Evolutionary conservation across 2,888 invertebrate species (phyloP).

Genomic region (Dorcus parallelipipedus): DNA sequence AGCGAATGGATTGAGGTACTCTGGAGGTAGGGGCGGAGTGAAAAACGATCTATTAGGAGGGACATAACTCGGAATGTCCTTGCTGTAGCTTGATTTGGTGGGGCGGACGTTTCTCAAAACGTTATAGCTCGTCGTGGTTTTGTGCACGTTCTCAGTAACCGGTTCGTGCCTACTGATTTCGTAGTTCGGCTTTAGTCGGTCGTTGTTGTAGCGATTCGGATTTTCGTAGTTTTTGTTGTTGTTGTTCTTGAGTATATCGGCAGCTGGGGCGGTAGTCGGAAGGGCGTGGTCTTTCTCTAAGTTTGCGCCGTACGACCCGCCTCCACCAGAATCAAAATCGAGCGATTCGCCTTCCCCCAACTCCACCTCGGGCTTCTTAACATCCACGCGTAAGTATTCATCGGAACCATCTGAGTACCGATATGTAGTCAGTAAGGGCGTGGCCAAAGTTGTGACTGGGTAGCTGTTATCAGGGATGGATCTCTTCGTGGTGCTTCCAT

Average conservation of each 20-base stretch:
- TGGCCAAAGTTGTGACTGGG: slow-evolving; percentile 61
- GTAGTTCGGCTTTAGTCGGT: slow-evolving; percentile 44
- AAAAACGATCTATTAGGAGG: slow-evolving; percentile 73
- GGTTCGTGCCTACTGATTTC: slow-evolving; percentile 32
- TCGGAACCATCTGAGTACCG: slow-evolving; percentile 48
- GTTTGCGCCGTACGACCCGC: slow-evolving; percentile 59
- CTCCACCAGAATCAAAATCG: slow-evolving; percentile 30
- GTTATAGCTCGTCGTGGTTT: slow-evolving; percentile 53
- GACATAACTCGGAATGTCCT: slow-evolving; percentile 77
- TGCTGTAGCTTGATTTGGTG: slow-evolving; percentile 59
- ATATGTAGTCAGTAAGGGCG: slow-evolving; percentile 59
- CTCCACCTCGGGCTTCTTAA: slow-evolving; percentile 37
- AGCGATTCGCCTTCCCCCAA: slow-evolving; percentile 31
- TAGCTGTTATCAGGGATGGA: slow-evolving; percentile 64
- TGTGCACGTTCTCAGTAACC: slow-evolving; percentile 43
- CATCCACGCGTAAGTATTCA: slow-evolving; percentile 47
- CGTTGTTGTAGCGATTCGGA: slow-evolving; percentile 59
- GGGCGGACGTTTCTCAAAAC: slow-evolving; percentile 59
- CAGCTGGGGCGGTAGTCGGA: slow-evolving; percentile 72
- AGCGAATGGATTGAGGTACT: slow-evolving; percentile 82
- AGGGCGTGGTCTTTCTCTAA: slow-evolving; percentile 70
- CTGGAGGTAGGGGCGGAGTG: slow-evolving; percentile 80
- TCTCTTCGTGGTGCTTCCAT: slow-evolving; percentile 66
- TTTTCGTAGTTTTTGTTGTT: slow-evolving; percentile 74
- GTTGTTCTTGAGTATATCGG: slow-evolving; percentile 75